Conservation (phyloP, 2,888 invertebrate genomes). For the Lasioglossum villosulum region DNA sequence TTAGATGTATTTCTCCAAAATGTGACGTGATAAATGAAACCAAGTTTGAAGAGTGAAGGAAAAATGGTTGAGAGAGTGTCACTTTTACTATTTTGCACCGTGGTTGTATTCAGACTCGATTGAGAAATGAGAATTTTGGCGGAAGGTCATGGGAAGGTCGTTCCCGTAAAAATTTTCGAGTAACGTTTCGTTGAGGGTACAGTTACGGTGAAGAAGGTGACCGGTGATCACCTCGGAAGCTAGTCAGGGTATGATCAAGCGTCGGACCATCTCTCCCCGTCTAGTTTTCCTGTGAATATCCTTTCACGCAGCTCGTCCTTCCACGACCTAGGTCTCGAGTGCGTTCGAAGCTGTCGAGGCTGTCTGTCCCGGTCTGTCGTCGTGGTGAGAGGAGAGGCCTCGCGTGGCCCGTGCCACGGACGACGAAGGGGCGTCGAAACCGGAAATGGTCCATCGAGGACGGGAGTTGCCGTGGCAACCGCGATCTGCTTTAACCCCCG, state of each 20-base stretch:
- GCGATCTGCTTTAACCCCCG: constrained; percentile 77
- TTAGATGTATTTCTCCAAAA: too few species aligned
- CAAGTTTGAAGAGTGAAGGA: too few species aligned
- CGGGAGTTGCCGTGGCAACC: constrained; percentile 78
- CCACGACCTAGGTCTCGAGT: constrained; percentile 56
- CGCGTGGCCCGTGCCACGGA: constrained; percentile 64
- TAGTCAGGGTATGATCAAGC: not conserved
- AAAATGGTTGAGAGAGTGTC: too few species aligned
- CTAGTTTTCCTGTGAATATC: constrained; percentile 67
- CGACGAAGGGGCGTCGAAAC: constrained; percentile 66
- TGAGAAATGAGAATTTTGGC: too few species aligned
- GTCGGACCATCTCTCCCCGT: constrained; percentile 53
- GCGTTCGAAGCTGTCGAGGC: constrained; percentile 62
- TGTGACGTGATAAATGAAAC: too few species aligned
- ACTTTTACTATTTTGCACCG: too few species aligned
- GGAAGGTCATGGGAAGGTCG: too few species aligned
- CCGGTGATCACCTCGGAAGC: not conserved
- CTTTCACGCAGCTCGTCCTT: constrained; percentile 69
- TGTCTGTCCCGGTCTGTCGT: constrained; percentile 56
- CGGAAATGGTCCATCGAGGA: constrained; percentile 77
- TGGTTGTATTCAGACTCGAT: too few species aligned
- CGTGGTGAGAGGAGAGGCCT: constrained; percentile 64
- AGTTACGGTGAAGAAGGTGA: not conserved
- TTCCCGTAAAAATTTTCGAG: not conserved
- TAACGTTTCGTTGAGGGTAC: not conserved